Conservation (phyloP, 2,797 vertebrate genomes). For the Amphiprion clarkii region DNA sequence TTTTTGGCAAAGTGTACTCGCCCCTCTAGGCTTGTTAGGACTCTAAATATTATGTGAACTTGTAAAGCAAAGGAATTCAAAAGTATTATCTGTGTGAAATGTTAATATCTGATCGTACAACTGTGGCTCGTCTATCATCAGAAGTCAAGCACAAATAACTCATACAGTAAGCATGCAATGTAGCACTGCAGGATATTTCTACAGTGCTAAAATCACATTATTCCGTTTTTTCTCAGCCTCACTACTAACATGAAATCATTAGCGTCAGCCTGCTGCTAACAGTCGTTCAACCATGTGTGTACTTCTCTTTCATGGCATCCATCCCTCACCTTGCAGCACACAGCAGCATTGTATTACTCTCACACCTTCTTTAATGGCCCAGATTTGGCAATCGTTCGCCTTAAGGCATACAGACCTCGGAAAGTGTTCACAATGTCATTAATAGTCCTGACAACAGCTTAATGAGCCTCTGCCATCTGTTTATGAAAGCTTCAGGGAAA, state of each 20-base stretch:
- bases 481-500: conserved; percentile 80
- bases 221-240: conserved; percentile 38
- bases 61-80: background rate
- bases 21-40: background rate
- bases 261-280: conserved; percentile 56
- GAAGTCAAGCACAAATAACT: background rate
- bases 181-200: background rate
- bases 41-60: background rate
- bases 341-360: conserved; percentile 78
- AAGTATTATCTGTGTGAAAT: conserved; percentile 2
- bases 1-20: too few species aligned
- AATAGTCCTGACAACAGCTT: conserved; percentile 86
- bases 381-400: conserved; percentile 70
- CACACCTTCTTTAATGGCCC: conserved; percentile 80
- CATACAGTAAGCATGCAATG: background rate
- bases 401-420: conserved; percentile 74
- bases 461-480: conserved; percentile 85
- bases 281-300: conserved; percentile 60
- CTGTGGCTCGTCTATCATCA: too few species aligned
- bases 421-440: conserved; percentile 85
- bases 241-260: conserved; percentile 64
- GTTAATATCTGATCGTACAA: background rate
- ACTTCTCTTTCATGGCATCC: conserved; percentile 67
- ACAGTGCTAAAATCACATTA: conserved; percentile 13
- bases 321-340: conserved; percentile 75